phyloP scores from a whole-genome alignment of 2,888 invertebrate species.

The Ectemnius continuus region DNA sequence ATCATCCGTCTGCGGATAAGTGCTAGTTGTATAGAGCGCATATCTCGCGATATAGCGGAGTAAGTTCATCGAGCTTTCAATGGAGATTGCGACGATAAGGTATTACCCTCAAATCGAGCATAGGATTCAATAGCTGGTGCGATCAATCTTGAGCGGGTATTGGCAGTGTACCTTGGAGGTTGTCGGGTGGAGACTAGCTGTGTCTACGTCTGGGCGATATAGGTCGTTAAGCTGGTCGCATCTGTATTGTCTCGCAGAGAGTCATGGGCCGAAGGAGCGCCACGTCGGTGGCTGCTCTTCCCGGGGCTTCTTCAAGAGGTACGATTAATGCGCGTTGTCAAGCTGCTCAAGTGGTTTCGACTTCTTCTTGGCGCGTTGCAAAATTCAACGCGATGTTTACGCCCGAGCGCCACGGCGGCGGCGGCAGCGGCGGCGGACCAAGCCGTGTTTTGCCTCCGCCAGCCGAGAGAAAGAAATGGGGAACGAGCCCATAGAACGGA shows the following conservation, averaged over 20 bases:
- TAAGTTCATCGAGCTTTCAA: too few species aligned
- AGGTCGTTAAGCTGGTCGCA: slow-evolving; percentile 19
- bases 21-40: too few species aligned
- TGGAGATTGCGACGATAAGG: too few species aligned
- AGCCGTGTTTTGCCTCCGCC: slow-evolving; percentile 33
- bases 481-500: background rate
- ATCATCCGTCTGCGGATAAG: too few species aligned
- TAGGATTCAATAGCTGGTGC: too few species aligned
- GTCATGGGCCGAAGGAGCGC: background rate
- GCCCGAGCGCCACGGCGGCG: slow-evolving; percentile 13
- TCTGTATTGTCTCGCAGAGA: slow-evolving; percentile 3
- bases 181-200: background rate
- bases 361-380: slow-evolving; percentile 17
- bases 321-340: slow-evolving; percentile 39
- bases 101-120: too few species aligned
- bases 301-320: background rate
- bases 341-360: slow-evolving; percentile 27
- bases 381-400: slow-evolving; percentile 42
- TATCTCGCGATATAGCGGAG: too few species aligned
- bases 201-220: slow-evolving; percentile 22
- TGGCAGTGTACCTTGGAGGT: too few species aligned
- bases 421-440: slow-evolving; percentile 14
- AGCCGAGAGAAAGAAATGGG: background rate
- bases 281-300: slow-evolving; percentile 1
- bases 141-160: too few species aligned